These are phyloP conservation scores for Noctua pronuba DNA, from an alignment of 2,888 invertebrate species.

Conservation along the genomic window DNA sequence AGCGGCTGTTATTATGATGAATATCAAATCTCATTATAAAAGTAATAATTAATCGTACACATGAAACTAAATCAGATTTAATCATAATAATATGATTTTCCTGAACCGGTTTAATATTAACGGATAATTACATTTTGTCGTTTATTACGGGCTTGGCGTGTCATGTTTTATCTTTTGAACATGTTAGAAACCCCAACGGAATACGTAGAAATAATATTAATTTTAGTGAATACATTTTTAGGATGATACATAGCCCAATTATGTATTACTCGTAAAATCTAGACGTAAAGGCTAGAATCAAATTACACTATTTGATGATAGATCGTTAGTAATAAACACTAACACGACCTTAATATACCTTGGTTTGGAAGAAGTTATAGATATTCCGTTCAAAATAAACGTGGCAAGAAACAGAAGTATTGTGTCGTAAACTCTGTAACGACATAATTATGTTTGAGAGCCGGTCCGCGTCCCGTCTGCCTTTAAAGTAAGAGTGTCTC, in stretches of 20 bases:
- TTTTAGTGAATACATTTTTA: neutral
- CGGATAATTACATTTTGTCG: slow-evolving; percentile 5
- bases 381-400: neutral
- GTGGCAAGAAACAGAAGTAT: neutral
- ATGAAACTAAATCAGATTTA: slow-evolving; percentile 13
- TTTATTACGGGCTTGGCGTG: slow-evolving; percentile 2
- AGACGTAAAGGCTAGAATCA: neutral
- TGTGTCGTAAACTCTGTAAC: neutral
- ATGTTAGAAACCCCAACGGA: neutral
- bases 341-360: neutral
- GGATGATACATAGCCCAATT: neutral
- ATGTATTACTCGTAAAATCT: neutral
- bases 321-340: slow-evolving; percentile 11
- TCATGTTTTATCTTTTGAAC: slow-evolving; percentile 3
- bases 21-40: neutral
- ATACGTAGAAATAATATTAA: neutral
- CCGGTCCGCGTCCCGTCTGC: neutral
- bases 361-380: neutral
- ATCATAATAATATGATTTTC: slow-evolving; percentile 11
- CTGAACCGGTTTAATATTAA: slow-evolving; percentile 18
- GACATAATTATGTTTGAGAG: neutral
- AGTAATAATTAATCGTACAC: neutral
- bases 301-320: neutral
- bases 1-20: neutral
- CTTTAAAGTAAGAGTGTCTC: neutral